Evolutionary conservation across 2,888 invertebrate species (phyloP), one percentile per base, ranked within the genome.

Genomic region (Drosophila infuscata): DNA sequence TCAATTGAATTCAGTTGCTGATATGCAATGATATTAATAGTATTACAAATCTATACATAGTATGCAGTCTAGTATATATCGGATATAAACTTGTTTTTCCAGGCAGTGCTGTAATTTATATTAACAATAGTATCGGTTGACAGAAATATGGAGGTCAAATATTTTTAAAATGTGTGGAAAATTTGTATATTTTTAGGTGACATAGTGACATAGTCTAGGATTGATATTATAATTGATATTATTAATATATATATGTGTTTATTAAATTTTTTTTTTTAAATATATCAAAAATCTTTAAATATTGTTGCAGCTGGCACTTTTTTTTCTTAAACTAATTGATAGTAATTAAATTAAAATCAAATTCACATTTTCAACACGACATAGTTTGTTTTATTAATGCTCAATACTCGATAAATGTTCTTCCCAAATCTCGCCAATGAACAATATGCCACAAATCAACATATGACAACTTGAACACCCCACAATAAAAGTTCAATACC

Each of bases 401-500:
- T n/a, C 1, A 11, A 11, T n/a, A 46, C 20, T 49, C 2, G 3
- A 30, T 51, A 30, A 49, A 3, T 49, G 30, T 49, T 6, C 17
- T 17, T 17, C 11, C n/a, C 1, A 48, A 8, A 29, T 29, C 15
- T 15, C 9, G n/a, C 6, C 20, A 46, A 7, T 20, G 4, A 46
- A 46, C 3, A 15, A 7, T 7, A 20, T 46, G 20, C 46, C 46
- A 20, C 7, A 20, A 62, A 58, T 58, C 41, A 38, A 29, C 38
- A 49, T 58, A 35, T 58, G 38, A 59, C 30, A 58, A 20, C 41
- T 48, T 25, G 6, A 30, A n/a, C 11, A 29, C 1, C 8, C 25
- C 35, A 29, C 35, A 20, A 46, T 32, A 25, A 30, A 46, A 43
- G 53, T 57, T 41, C 43, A 53, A 41, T 78, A 41, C 32, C 35